These are phyloP conservation scores for Habrosyne pyritoides DNA, from an alignment of 2,888 invertebrate genomes.

Conservation along the genomic window DNA sequence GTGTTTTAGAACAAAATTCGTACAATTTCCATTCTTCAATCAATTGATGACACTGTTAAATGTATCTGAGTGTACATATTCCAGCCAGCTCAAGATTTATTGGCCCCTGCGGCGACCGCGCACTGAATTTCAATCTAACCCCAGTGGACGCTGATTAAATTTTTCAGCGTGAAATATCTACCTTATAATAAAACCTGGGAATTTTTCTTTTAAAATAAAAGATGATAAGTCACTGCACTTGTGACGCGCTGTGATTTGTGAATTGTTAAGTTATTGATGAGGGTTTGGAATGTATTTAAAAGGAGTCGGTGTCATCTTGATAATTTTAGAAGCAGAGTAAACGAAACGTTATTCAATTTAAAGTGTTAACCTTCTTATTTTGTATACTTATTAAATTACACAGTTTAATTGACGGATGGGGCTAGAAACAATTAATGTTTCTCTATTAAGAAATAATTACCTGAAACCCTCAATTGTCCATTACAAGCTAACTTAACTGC, in stretches of 20 bases:
- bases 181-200: constrained; percentile 15
- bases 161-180: constrained; percentile 47
- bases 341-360: too few relatives aligned
- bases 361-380: too few relatives aligned
- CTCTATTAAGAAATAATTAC: too few relatives aligned
- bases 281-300: background rate
- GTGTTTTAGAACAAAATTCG: background rate
- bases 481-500: too few relatives aligned
- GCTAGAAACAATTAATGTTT: too few relatives aligned
- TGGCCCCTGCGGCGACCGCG: constrained; percentile 33
- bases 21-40: background rate
- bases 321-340: too few relatives aligned
- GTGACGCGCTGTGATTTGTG: background rate
- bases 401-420: too few relatives aligned
- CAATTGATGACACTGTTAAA: constrained; percentile 12
- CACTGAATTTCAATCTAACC: constrained; percentile 54
- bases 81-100: constrained; percentile 31
- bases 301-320: too few relatives aligned
- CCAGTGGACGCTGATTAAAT: constrained; percentile 48
- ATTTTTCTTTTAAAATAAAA: background rate
- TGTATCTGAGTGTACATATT: constrained; percentile 34
- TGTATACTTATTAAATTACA: too few relatives aligned
- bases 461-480: too few relatives aligned
- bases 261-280: background rate
- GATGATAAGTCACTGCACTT: background rate